Evolutionary conservation across 2,113 vertebrate genomes (phyloP), one percentile per base, ranked within the genome.

Genomic region (Callorhinus ursinus): DNA sequence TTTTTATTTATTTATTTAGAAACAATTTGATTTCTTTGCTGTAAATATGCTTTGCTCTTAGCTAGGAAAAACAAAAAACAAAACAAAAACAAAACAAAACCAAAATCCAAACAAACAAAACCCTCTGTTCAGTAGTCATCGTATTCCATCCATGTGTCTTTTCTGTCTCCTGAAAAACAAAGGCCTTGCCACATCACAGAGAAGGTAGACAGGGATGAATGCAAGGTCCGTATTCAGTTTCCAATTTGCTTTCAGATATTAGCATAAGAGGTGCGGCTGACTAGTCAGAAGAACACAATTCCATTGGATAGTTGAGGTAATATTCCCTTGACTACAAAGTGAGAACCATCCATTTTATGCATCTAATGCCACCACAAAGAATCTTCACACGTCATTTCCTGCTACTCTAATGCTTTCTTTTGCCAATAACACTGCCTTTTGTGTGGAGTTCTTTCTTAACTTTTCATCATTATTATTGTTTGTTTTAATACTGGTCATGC

Each of bases 1-100:
- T 8, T 49, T 55, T 83, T 79, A 21, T 74, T 69, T 65, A 55
- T 61, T 88, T 82, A 76, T 84, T 76, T 36, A 77, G 1, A 65
- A 90, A 90, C 57, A n/a, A 4, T 33, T 65, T 85, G 59, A 90
- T 88, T 97, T 84, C 33, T 87, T 95, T 97, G 36, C 46, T 93
- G 16, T 96, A 92, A 95, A 76, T 85, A 13, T 76, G 42, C 21
- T 74, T 42, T 87, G 18, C 16, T 93, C 46, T 80, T 31, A 90
- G 28, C 42, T 39, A 88, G 31, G 42, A 14, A 36, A 36, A 59
- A 53, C 49, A 67, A 6, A 16, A 31, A 87, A 22, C 4, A 42
- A 53, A 22, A 36, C 36, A 36, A 36, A 31, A 55, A 31, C 1
- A 14, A n/a, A 69, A 7, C 67, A 18, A 39, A 28, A 28, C 2